Evolutionary conservation across 2,888 invertebrate genomes (phyloP).

Genomic region (Eupithecia abbreviata): DNA sequence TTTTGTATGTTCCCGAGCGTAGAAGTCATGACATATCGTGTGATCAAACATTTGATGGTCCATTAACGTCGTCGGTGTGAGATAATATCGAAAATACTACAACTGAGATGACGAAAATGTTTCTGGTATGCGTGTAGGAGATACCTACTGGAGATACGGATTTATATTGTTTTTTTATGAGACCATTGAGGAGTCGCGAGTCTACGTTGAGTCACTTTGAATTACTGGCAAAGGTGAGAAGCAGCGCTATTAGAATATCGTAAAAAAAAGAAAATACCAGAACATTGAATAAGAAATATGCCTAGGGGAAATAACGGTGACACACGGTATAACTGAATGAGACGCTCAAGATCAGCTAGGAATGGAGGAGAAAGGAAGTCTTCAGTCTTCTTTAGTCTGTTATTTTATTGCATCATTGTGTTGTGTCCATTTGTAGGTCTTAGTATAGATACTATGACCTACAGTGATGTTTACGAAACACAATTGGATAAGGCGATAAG

Average conservation of each 20-base stretch:
- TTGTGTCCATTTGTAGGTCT: no score
- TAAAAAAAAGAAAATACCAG: not conserved
- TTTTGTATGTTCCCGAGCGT: conserved; percentile 21
- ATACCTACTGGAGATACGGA: conserved; percentile 31
- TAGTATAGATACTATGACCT: no score
- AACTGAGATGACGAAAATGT: conserved; percentile 47
- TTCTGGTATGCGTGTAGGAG: not conserved
- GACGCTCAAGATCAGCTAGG: not conserved
- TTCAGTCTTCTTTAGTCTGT: no score
- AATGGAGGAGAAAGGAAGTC: not conserved
- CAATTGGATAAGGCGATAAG: no score
- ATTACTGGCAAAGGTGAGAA: conserved; percentile 3
- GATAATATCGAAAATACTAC: conserved; percentile 57
- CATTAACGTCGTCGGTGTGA: conserved; percentile 65
- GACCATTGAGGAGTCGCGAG: conserved; percentile 28
- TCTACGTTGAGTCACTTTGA: conserved; percentile 2
- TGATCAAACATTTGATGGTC: conserved; percentile 58
- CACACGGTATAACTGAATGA: not conserved
- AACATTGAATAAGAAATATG: not conserved
- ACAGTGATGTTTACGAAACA: no score
- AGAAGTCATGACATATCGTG: conserved; percentile 46
- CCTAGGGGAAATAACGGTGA: not conserved
- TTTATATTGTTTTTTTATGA: conserved; percentile 32
- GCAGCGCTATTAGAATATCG: not conserved
- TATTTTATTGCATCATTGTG: no score